These are phyloP conservation scores for Liolophura sinensis DNA, from an alignment of 1,140 invertebrate genomes.

Conservation along the genomic window DNA sequence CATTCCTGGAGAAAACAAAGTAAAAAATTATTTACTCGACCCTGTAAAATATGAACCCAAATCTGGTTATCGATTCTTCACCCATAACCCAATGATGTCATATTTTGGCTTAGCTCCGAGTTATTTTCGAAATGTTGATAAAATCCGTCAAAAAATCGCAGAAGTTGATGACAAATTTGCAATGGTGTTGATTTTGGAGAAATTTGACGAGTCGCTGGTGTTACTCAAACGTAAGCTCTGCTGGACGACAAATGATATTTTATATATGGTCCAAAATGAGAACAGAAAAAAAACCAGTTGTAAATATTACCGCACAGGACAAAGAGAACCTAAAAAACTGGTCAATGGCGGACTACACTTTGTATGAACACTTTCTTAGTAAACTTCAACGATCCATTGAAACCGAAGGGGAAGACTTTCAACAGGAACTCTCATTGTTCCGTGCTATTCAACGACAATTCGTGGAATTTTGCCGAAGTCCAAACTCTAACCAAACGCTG, in stretches of 20 bases:
- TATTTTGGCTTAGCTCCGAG: conserved; percentile 21
- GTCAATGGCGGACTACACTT: conserved; percentile 21
- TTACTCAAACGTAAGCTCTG: conserved; percentile 59
- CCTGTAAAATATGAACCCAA: conserved; percentile 7
- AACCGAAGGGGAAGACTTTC: conserved; percentile 14
- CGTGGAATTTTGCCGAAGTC: conserved; percentile 16
- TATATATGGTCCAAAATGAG: conserved; percentile 32
- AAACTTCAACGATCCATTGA: conserved; percentile 16
- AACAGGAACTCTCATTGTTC: conserved; percentile 21
- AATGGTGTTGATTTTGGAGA: conserved; percentile 62
- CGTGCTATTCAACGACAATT: conserved; percentile 13
- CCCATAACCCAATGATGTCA: conserved; percentile 23
- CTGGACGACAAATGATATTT: conserved; percentile 59
- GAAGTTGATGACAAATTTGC: conserved; percentile 58
- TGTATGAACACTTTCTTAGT: conserved; percentile 29
- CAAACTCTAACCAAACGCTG: too few species aligned
- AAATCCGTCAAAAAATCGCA: conserved; percentile 14
- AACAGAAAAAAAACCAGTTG: conserved; percentile 2
- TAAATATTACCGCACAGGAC: conserved; percentile 16
- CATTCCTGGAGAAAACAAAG: conserved; percentile 5
- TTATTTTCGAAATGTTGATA: conserved; percentile 6
- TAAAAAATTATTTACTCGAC: conserved; percentile 2
- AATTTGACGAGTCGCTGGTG: conserved; percentile 63
- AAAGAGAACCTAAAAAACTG: conserved; percentile 7
- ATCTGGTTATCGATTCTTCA: conserved; percentile 4